Conservation (phyloP, 2,888 invertebrate genomes). For the Hirtodrosophila alboralis region DNA sequence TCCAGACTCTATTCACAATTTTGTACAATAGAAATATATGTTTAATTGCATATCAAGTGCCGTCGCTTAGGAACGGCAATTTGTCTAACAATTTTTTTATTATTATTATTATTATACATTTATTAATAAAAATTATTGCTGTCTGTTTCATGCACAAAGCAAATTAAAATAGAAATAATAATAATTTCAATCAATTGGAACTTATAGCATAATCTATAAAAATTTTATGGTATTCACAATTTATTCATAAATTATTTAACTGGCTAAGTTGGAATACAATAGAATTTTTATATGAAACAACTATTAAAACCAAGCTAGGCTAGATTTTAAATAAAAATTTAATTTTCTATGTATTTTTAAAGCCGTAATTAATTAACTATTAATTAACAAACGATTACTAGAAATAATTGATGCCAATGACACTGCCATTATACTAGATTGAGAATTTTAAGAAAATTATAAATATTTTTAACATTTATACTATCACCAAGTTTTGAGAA, state of each 20-base stretch:
- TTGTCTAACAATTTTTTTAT: conserved; percentile 36
- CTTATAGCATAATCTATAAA: conserved; percentile 34
- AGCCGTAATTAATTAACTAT: too few species aligned
- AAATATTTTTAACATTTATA: too few species aligned
- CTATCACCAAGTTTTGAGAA: too few species aligned
- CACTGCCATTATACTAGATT: too few species aligned
- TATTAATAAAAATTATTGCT: conserved; percentile 34
- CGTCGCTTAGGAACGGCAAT: conserved; percentile 27
- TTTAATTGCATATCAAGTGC: conserved; percentile 53
- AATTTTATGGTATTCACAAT: conserved; percentile 42
- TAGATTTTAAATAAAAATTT: neutral
- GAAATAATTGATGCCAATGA: too few species aligned
- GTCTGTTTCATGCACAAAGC: conserved; percentile 44
- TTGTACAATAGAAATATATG: conserved; percentile 49
- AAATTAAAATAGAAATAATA: conserved; percentile 47
- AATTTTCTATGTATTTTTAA: too few species aligned
- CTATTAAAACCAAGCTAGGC: neutral
- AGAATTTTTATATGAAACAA: conserved; percentile 3
- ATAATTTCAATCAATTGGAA: too few species aligned
- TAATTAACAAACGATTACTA: too few species aligned
- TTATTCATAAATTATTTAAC: conserved; percentile 40
- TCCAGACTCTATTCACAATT: conserved; percentile 48
- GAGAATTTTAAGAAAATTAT: too few species aligned
- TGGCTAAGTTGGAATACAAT: too few species aligned
- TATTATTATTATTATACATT: too few species aligned